A percentile compares a stretch with the other conserved stretches of the same genome.
Evolutionary conservation across 2,888 invertebrate genomes (phyloP).

Genomic region (Orthosia cruda): DNA sequence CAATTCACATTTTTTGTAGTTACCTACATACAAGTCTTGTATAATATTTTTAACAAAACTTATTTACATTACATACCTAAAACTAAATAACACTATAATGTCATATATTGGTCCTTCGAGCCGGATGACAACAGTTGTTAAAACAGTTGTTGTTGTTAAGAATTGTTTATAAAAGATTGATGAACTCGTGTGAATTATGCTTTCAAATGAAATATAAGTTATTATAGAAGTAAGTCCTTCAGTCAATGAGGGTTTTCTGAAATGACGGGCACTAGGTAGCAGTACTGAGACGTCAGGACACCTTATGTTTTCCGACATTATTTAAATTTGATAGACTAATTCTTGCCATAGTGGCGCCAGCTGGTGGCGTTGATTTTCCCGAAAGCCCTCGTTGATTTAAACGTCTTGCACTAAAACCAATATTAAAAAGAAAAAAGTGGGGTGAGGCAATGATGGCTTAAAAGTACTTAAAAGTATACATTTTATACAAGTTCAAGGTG

Average conservation of each 20-base stretch:
- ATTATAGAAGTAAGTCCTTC: background rate
- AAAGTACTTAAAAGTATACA: background rate
- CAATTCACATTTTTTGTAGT: background rate
- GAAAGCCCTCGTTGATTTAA: no score
- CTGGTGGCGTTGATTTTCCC: no score
- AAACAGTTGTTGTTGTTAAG: no score
- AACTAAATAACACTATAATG: background rate
- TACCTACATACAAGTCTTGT: background rate
- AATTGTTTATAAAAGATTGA: no score
- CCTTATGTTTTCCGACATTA: no score
- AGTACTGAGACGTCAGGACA: no score
- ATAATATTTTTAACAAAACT: background rate
- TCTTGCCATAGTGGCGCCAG: no score
- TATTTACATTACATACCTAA: background rate
- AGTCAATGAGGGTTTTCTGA: no score
- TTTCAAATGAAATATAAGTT: background rate
- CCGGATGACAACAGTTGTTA: background rate
- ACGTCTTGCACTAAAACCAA: no score
- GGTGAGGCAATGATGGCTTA: background rate
- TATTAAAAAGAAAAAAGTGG: no score
- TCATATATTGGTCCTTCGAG: background rate
- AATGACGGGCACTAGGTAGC: no score
- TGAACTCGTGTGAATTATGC: background rate
- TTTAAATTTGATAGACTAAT: no score
- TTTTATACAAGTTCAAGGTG: conserved; percentile 8